A percentile compares a stretch with the other conserved stretches of the same genome.
Evolutionary conservation across 2,113 vertebrate species (phyloP).

Genomic region (Smithornis capensis): DNA sequence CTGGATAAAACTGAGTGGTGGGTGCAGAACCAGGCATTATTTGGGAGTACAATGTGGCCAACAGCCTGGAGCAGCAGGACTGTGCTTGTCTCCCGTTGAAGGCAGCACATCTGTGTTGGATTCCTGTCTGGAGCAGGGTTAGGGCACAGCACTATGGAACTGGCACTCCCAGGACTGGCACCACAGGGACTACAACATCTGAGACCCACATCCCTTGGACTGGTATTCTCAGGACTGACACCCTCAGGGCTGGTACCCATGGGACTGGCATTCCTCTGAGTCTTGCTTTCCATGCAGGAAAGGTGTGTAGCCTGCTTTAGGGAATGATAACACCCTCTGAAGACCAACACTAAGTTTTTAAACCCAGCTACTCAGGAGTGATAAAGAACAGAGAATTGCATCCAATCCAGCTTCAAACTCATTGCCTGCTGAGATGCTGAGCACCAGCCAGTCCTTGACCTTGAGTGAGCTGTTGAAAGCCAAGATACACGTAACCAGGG

Average conservation of each 20-base stretch:
- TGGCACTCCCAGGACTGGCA: not conserved
- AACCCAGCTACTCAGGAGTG: not conserved
- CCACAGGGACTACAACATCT: not conserved
- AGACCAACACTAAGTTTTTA: not conserved
- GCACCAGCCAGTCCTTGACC: not conserved
- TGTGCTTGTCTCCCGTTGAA: not conserved
- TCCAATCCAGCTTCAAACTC: not conserved
- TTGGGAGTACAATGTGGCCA: not conserved
- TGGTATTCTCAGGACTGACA: not conserved
- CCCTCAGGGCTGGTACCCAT: not conserved
- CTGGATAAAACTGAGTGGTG: not conserved
- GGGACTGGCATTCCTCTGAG: not conserved
- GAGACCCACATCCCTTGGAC: not conserved
- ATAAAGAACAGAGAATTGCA: not conserved
- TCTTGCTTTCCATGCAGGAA: accelerated
- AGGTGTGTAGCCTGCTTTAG: not conserved
- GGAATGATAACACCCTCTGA: not conserved
- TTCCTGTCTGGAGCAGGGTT: not conserved
- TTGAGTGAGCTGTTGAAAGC: not conserved
- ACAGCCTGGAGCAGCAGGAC: not conserved
- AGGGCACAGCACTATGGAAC: not conserved
- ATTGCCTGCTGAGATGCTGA: not conserved
- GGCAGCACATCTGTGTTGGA: accelerated
- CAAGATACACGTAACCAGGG: not conserved
- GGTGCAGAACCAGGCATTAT: not conserved